A percentile compares a stretch with the other conserved stretches of the same genome.
Conservation (phyloP, 2,888 invertebrate genomes). For the Girardia tigrina region DNA sequence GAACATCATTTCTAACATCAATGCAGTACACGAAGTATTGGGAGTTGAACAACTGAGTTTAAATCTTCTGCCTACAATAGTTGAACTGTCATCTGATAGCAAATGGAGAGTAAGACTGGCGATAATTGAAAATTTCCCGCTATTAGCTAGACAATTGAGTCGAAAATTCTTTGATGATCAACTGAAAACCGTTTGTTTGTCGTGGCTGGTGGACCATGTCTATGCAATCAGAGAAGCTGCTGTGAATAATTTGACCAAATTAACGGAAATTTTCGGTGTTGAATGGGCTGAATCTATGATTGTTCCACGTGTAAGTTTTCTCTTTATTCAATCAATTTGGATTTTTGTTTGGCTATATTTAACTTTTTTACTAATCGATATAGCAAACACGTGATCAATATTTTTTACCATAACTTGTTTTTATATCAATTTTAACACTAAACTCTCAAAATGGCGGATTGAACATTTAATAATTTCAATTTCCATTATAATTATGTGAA, state of each 20-base stretch:
- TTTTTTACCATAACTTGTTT: too few species aligned
- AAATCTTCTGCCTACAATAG: slow-evolving; percentile 87
- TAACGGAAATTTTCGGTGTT: slow-evolving; percentile 91
- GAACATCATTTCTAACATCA: slow-evolving; percentile 95
- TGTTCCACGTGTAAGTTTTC: slow-evolving; percentile 65
- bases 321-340: too few species aligned
- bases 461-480: too few species aligned
- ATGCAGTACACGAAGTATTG: slow-evolving; percentile 86
- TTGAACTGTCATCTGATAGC: slow-evolving; percentile 90
- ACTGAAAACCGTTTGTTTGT: slow-evolving; percentile 86
- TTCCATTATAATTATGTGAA: too few species aligned
- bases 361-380: too few species aligned
- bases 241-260: slow-evolving; percentile 79
- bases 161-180: slow-evolving; percentile 93
- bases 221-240: slow-evolving; percentile 97
- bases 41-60: slow-evolving; percentile 66
- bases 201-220: slow-evolving; percentile 92
- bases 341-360: too few species aligned
- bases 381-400: too few species aligned
- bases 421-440: too few species aligned
- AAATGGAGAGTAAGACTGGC: slow-evolving; percentile 95
- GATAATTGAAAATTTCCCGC: slow-evolving; percentile 82
- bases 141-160: slow-evolving; percentile 79
- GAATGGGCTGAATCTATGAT: slow-evolving; percentile 93
- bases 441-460: too few species aligned